Percentiles rank a stretch among this genome's conserved stretches.
Evolutionary conservation across 1,140 invertebrate genomes (phyloP).

Genomic region (Venustaconcha ellipsiformis): DNA sequence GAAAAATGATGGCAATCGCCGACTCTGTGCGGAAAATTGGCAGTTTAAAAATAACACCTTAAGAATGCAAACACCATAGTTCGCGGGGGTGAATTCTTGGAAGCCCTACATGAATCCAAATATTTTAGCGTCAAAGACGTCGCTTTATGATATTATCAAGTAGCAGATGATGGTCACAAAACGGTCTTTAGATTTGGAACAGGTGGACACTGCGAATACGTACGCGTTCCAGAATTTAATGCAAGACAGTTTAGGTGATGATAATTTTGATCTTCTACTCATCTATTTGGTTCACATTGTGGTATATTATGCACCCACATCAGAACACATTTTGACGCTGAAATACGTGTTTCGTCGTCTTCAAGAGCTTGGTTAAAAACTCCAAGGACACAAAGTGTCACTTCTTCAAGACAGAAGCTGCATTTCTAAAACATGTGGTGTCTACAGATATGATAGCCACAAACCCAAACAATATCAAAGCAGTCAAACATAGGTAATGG

Average conservation of each 20-base stretch:
- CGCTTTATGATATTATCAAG: slow-evolving; percentile 3
- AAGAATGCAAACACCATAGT: slow-evolving; percentile 8
- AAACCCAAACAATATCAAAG: background rate
- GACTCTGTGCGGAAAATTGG: slow-evolving; percentile 19
- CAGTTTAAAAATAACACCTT: background rate
- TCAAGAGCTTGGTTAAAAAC: too few species aligned
- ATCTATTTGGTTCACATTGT: slow-evolving; percentile 23
- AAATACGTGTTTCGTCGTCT: slow-evolving; percentile 3
- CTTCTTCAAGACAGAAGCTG: background rate
- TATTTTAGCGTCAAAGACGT: slow-evolving; percentile 3
- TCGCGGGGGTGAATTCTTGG: slow-evolving; percentile 7
- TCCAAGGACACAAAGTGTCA: too few species aligned
- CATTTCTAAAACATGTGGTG: background rate
- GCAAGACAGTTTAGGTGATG: background rate
- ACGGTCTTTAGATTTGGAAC: slow-evolving; percentile 10
- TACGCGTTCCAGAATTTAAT: slow-evolving; percentile 29
- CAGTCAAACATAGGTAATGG: slow-evolving; percentile 1
- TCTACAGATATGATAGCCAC: background rate
- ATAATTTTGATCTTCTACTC: background rate
- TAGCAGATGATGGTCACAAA: background rate
- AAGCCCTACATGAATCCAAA: slow-evolving; percentile 6
- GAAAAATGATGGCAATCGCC: slow-evolving; percentile 8
- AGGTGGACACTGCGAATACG: background rate
- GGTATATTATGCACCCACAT: slow-evolving; percentile 4
- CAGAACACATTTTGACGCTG: slow-evolving; percentile 2